Evolutionary conservation across 92 coral and sea anemone species (phyloP), one percentile per base, ranked within the genome.

Genomic region (Epizoanthus scotinus): DNA sequence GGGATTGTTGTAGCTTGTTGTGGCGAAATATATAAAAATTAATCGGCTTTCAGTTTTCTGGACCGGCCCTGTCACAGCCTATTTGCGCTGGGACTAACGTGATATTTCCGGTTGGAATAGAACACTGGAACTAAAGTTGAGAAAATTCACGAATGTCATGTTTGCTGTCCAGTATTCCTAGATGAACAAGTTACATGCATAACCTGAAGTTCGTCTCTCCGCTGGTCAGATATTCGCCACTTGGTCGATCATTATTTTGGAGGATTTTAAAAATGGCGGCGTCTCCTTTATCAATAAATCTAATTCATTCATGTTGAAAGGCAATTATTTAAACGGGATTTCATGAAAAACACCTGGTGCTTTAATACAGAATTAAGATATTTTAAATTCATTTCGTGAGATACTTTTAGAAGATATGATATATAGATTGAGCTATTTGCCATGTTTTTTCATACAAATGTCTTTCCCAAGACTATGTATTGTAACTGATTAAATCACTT

Each of bases 231-330:
- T 34, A 52, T 25, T 10, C 6, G 68, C 2, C 61, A 53, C 28
- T 57, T 57, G 5, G 24, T 31, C 15, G n/a, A 54, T 19, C 28
- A 34, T 75, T 25, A 22, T 58, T 59, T 38, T 38, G 24, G 55
- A n/a, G 31, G 21, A 29, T 59, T 21, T 60, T 60, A 75, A 58
- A 34, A 36, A 40, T 18, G 17, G 56, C 81, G 53, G 68, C 61
- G 42, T 55, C 81, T 66, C 69, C 68, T 57, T 22, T 59, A 59
- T 60, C 81, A 36, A 75, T 25, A 59, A 75, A 75, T 75, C 81
- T 75, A 75, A 75, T 75, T 57, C 60, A 17, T 60, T 75, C 40
- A 60, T 75, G 81, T 75, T 75, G 81, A 75, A 58, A 75, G 81
- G 81, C 68, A 66, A 75, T 75, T 75, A 75, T 75, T 75, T 75